These are phyloP conservation scores for Sus scrofa DNA, from an alignment of 2,113 vertebrate genomes.

Conservation along the genomic window DNA sequence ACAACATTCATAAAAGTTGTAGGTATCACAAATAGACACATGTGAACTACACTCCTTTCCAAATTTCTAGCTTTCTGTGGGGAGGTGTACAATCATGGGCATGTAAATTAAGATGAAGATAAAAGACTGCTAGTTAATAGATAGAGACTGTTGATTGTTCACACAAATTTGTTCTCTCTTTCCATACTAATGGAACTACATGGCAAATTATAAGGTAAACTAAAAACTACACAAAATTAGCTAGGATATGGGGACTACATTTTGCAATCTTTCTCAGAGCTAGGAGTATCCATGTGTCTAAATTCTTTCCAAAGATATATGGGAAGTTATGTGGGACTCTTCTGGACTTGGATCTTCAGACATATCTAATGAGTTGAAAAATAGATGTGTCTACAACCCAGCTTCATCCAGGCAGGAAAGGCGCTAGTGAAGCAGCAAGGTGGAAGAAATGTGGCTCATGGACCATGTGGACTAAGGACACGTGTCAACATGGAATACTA, in stretches of 20 bases:
- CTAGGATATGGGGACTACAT: not conserved
- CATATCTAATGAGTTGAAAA: not conserved
- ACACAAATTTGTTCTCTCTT: not conserved
- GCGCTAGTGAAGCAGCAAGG: not conserved
- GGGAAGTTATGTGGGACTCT: not conserved
- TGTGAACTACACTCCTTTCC: not conserved
- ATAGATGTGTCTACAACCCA: not conserved
- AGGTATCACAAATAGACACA: not conserved
- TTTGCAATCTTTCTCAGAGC: not conserved
- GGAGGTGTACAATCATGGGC: not conserved
- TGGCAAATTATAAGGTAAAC: not conserved
- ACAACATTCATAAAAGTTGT: not conserved
- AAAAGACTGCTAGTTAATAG: not conserved
- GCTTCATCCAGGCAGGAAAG: not conserved
- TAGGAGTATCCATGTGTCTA: not conserved
- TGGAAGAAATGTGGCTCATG: not conserved
- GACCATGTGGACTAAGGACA: not conserved
- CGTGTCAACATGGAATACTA: not conserved
- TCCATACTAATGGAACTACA: not conserved
- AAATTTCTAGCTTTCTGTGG: conserved; percentile 14
- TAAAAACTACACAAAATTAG: not conserved
- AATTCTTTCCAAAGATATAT: not conserved
- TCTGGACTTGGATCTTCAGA: not conserved
- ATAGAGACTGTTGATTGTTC: not conserved
- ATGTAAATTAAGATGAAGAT: not conserved